Evolutionary conservation across 2,113 vertebrate genomes (phyloP).

Genomic region (Lota lota): DNA sequence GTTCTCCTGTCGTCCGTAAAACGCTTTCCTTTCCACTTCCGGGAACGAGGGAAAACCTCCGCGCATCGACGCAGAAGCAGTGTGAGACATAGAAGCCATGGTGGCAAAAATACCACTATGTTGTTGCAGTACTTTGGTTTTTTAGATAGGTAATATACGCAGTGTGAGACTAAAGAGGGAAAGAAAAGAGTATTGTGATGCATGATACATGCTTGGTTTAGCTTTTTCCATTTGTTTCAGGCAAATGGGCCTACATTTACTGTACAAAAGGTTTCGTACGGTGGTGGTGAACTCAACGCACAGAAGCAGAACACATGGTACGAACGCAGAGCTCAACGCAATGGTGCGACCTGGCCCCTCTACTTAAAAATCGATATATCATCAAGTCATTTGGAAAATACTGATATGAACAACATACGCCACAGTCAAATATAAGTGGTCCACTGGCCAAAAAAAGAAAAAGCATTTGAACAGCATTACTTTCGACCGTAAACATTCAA

Average conservation of each 20-base stretch:
- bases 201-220: slow-evolving; percentile 52
- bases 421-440: slow-evolving; percentile 13
- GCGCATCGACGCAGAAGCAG: no score
- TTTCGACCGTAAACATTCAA: slow-evolving; percentile 28
- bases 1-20: slow-evolving; percentile 15
- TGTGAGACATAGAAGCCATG: slow-evolving; percentile 13
- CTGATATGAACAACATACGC: no score
- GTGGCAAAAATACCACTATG: slow-evolving; percentile 6
- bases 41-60: no score
- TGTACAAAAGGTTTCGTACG: slow-evolving; percentile 8
- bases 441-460: slow-evolving; percentile 9
- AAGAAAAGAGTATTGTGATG: slow-evolving; percentile 33
- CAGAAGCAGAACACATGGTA: no score
- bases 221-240: slow-evolving; percentile 49
- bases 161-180: slow-evolving; percentile 26
- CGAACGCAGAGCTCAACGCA: no score
- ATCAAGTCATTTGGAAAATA: no score
- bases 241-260: slow-evolving; percentile 32
- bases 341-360: no score
- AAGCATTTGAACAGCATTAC: background rate
- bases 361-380: no score
- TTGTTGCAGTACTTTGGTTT: slow-evolving; percentile 34
- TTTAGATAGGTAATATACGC: slow-evolving; percentile 16
- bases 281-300: background rate
- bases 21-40: background rate